Base-by-base conservation (phyloP, 2,113 vertebrate species). In the Limnothrissa miodon region DNA sequence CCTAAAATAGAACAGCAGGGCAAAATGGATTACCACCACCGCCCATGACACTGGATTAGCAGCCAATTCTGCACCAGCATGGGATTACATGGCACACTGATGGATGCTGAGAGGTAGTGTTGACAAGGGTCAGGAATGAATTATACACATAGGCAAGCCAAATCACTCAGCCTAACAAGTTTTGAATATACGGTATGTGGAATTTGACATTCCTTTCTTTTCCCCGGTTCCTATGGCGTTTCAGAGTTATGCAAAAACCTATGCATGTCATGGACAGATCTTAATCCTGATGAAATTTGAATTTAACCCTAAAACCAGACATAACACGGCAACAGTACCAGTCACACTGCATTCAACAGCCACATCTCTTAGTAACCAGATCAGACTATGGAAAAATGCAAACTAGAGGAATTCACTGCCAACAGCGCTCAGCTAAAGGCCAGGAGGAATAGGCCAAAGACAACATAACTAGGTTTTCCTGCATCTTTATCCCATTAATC, bases 1-100 rank as follows among this genome's bases (percentile, higher is more conserved):
- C 93, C 96, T 97, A 93, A 90, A 95, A 95, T 84, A 88, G 87
- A 87, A 89, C 85, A 89, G 83, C 80, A 90, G 85, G 84, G 89
- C 46, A 62, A 82, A 83, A 90, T 0, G 90, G 85, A 95, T 94
- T 94, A 96, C 93, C 86, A 89, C 87, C 66, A 89, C 39, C 70
- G 78, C 93, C 84, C 88, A 53, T 90, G 88, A 84, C 82, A 89
- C 82, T 88, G 91, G 91, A 92, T 90, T 94, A 94, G 91, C 59
- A 33, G 84, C 84, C n/a, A 87, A 81, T 80, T 87, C 80, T 83
- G 88, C 17, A 85, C 82, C 78, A 83, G 74, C 79, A 5, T 46
- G 86, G 79, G 79, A 78, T 84, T 85, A 78, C 59, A 39, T 78
- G 48, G 36, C n/a, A 78, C 25, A 62, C 45, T 33, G 79, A 39